Conservation (phyloP, 2,888 invertebrate species). For the Stictocephala bisonia region DNA sequence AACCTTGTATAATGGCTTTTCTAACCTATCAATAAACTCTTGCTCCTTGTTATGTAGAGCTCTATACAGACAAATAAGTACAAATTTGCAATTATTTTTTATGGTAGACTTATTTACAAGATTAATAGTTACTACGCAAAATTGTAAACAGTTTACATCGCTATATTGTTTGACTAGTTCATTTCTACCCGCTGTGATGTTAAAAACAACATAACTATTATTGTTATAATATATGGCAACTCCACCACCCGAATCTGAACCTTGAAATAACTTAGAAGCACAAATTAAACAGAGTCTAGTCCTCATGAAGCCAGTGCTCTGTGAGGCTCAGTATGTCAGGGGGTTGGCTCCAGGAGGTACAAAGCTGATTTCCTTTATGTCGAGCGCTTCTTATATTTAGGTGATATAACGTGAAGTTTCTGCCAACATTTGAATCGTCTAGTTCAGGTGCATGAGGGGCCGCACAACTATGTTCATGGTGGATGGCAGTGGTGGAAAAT, state of each 20-base stretch:
- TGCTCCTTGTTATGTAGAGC: too few species aligned
- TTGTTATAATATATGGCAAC: neutral
- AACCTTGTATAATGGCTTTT: too few species aligned
- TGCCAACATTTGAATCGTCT: neutral
- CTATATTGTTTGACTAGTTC: too few species aligned
- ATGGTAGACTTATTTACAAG: too few species aligned
- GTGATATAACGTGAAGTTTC: neutral
- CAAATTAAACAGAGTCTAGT: neutral
- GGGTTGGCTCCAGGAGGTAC: neutral
- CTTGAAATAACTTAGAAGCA: neutral
- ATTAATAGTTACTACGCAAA: too few species aligned
- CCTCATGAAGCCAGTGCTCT: constrained; percentile 1
- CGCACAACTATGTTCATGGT: neutral
- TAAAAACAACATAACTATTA: too few species aligned
- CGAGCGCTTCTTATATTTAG: neutral
- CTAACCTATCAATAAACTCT: too few species aligned
- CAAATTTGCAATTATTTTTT: too few species aligned
- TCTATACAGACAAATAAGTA: too few species aligned
- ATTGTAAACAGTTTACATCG: too few species aligned
- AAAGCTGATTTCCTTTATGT: neutral
- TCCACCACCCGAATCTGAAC: too few species aligned
- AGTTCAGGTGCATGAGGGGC: neutral
- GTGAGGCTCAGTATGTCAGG: constrained; percentile 1
- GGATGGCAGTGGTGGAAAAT: constrained; percentile 2
- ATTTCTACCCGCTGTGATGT: too few species aligned